Evolutionary conservation across 2,113 vertebrate genomes (phyloP).

Genomic region (Microcebus griseorufus): DNA sequence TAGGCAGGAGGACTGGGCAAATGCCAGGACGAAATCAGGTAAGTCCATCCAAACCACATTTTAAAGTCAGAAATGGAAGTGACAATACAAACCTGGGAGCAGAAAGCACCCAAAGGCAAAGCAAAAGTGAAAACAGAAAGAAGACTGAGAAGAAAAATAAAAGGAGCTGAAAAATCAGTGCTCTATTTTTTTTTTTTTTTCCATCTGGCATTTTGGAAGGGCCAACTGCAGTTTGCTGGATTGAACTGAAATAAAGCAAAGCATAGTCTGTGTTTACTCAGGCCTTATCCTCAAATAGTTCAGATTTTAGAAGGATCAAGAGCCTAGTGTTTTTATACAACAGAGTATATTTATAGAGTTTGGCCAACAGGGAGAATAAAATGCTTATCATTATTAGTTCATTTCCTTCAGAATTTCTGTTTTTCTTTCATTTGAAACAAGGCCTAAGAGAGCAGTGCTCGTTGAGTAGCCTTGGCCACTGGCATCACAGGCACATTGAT

Average conservation of each 20-base stretch:
- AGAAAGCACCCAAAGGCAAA: not conserved
- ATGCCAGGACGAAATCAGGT: conserved; percentile 23
- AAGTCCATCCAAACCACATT: not conserved
- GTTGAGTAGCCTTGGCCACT: not conserved
- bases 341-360: conserved; percentile 25
- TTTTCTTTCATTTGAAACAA: not conserved
- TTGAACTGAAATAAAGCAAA: not conserved
- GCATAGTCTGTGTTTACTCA: not conserved
- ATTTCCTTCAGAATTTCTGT: conserved; percentile 26
- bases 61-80: not conserved
- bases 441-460: not conserved
- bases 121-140: not conserved
- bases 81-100: not conserved
- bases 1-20: not conserved
- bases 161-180: not conserved
- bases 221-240: not conserved
- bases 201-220: not conserved
- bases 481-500: not conserved
- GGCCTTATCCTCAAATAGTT: conserved; percentile 23
- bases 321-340: conserved; percentile 33
- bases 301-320: conserved; percentile 52
- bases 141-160: not conserved
- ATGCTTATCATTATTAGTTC: not conserved
- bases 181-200: not conserved
- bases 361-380: not conserved